Evolutionary conservation across 2,888 invertebrate genomes (phyloP), one percentile per base, ranked within the genome.

Genomic region (Sceliomorpha sp.): DNA sequence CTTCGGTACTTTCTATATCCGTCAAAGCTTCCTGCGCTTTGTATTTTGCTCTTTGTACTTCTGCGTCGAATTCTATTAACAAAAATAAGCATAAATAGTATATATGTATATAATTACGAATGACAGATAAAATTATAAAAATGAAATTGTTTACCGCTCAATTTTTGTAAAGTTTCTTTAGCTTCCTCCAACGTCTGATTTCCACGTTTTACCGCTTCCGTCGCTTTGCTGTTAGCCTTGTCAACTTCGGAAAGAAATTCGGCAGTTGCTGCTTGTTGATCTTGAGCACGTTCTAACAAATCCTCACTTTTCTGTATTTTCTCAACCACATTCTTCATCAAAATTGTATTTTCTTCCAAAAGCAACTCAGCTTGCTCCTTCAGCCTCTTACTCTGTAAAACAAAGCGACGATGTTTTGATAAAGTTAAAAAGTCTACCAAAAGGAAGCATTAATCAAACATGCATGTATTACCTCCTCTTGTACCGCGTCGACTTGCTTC

Each of bases 61-160:
- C 93, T 58, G 94, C 92, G 85, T 98, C 96, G 90, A 98, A 99
- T 84, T 94, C 95, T 95, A 56, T n/a, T n/a, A n/a, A n/a, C n/a
- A 3, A 32, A 48, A 32, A 1, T 2, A 14, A 1, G n/a, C n/a
- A n/a, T n/a, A n/a, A n/a, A n/a, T n/a, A n/a, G n/a, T n/a, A n/a
- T n/a, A n/a, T n/a, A n/a, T n/a, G n/a, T n/a, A n/a, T n/a, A n/a
- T n/a, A n/a, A n/a, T n/a, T n/a, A n/a, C n/a, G n/a, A n/a, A n/a
- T n/a, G n/a, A n/a, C n/a, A n/a, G n/a, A n/a, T n/a, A n/a, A n/a
- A n/a, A n/a, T n/a, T n/a, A n/a, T n/a, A n/a, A n/a, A n/a, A n/a
- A n/a, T n/a, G n/a, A 20, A 15, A 14, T 1, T 10, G 10, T 24
- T 84, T 85, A 93, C 93, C 91, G 86, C 92, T 91, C 12, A 96